Base-by-base conservation (phyloP, 1,140 invertebrate species). In the Drosophila sproati region DNA sequence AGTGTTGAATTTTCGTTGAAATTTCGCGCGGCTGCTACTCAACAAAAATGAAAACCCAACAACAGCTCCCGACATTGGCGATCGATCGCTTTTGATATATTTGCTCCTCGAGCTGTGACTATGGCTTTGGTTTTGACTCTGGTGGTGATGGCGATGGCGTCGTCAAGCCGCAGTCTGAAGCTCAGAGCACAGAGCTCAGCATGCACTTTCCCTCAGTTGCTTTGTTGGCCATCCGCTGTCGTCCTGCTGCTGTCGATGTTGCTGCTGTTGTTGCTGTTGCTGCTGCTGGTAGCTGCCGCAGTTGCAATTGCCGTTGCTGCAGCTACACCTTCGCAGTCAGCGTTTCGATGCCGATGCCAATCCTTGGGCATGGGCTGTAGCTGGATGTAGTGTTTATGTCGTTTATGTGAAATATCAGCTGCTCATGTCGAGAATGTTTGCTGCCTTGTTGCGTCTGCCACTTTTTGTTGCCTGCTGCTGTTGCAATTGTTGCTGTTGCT, bases 61-160 rank as follows among this genome's bases (percentile, higher is more conserved):
- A 73, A 76, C 74, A 76, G 85, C 74, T 88, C 86, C 85, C 85
- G 85, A 85, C 85, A 82, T 82, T 91, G 82, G 80, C 82, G 87
- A 91, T 91, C 87, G 87, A 91, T 91, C 87, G 82, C 87, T 80
- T 91, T 91, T 91, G 87, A 91, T 91, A 91, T 91, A 91, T 91
- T 91, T 82, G 87, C 87, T 80, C 77, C 82, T 82, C 87, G 71
- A 85, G 79, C 79, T 77, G 64, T 77, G 68, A 39, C 39, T 57
- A 7, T 56, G 35, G 62, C 57, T 37, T 37, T 39, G 61, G 52
- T 60, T 72, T 60, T 48, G 35, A 35, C 10, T 51, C 45, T 70
- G 67, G 68, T 60, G 69, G 64, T 48, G 57, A 64, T 76, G 78
- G 82, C 75, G 80, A 83, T 87, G 83, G 83, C 83, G 80, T 82